Percentiles rank a stretch among this genome's conserved stretches.
These are phyloP conservation scores for Lepidurus packardi DNA, from an alignment of 1,140 invertebrate genomes.

Conservation along the genomic window DNA sequence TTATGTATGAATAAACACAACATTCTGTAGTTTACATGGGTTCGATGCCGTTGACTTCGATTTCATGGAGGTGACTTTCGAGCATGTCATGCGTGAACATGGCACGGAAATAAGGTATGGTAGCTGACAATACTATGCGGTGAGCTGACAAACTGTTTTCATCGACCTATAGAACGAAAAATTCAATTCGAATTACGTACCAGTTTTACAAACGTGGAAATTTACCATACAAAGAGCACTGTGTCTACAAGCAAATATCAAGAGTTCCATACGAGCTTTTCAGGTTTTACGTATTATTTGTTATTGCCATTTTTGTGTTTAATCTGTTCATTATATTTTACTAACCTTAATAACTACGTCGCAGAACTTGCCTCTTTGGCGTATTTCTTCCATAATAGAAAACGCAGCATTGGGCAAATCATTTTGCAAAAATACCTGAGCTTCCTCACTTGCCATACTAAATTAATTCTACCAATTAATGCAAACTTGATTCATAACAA, in stretches of 20 bases:
- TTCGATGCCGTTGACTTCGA: conserved; percentile 74
- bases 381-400: conserved; percentile 73
- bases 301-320: background rate
- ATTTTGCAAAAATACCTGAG: conserved; percentile 55
- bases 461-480: too few relatives aligned
- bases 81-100: conserved; percentile 89
- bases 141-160: conserved; percentile 75
- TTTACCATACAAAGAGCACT: too few relatives aligned
- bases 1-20: conserved; percentile 23
- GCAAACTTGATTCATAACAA: too few relatives aligned
- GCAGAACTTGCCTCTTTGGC: conserved; percentile 74
- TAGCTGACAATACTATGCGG: conserved; percentile 74
- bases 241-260: too few relatives aligned
- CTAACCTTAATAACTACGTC: conserved; percentile 77
- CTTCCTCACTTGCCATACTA: conserved; percentile 43
- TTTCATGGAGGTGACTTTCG: conserved; percentile 75
- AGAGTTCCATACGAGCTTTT: background rate
- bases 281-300: conserved; percentile 15
- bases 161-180: conserved; percentile 56
- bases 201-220: too few relatives aligned
- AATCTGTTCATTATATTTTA: background rate
- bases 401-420: conserved; percentile 66
- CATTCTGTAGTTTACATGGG: conserved; percentile 52
- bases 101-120: conserved; percentile 84
- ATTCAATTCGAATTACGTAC: conserved; percentile 22